phyloP scores from a whole-genome alignment of 2,113 vertebrate species.

The Thamnophis sirtalis region DNA sequence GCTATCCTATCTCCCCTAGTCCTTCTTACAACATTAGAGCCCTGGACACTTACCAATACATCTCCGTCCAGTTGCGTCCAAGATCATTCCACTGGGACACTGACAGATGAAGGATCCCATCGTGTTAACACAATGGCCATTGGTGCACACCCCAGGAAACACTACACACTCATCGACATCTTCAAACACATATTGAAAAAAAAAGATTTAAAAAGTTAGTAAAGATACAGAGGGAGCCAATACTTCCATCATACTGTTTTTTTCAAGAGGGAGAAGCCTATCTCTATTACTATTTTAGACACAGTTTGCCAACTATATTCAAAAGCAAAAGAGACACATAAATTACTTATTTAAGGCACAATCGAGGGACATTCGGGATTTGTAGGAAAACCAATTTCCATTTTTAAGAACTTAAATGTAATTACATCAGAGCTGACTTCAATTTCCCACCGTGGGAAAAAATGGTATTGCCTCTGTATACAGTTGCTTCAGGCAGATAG shows the following conservation, averaged over 20 bases:
- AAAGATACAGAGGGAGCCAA: not conserved
- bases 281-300: not conserved
- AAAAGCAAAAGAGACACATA: not conserved
- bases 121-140: conserved; percentile 90
- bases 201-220: conserved; percentile 4
- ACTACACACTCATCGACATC: conserved; percentile 96
- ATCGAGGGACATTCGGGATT: not conserved
- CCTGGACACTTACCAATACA: conserved; percentile 83
- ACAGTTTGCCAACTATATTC: not conserved
- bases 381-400: not conserved
- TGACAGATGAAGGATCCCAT: conserved; percentile 91
- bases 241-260: not conserved
- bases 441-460: not conserved
- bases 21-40: not conserved
- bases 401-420: not conserved
- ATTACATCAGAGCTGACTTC: not conserved
- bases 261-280: not conserved
- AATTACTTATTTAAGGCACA: not conserved
- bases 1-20: too few species aligned
- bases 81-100: conserved; percentile 90
- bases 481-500: too few species aligned
- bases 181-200: conserved; percentile 50
- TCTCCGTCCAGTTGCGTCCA: conserved; percentile 87
- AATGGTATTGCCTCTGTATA: not conserved
- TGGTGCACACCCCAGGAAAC: conserved; percentile 92